These are phyloP conservation scores for Amblyopsis hoosieri DNA, from an alignment of 2,797 vertebrate species.

Conservation along the genomic window DNA sequence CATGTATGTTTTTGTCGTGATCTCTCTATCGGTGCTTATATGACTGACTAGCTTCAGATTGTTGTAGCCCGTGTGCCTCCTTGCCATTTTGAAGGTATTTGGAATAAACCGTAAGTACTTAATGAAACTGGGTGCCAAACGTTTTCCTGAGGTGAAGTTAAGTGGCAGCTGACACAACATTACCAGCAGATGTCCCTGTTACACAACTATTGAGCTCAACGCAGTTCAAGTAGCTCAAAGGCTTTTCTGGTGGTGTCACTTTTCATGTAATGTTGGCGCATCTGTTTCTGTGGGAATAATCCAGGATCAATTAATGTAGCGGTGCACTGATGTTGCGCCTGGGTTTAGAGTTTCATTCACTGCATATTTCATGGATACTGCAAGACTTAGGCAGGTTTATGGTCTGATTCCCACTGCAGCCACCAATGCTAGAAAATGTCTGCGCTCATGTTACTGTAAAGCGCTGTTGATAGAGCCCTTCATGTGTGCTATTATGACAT, in stretches of 20 bases:
- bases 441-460: no score
- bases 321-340: no score
- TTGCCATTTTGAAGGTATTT: constrained; percentile 47
- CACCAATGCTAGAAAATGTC: no score
- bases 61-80: constrained; percentile 59
- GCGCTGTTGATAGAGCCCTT: no score
- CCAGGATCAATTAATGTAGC: no score
- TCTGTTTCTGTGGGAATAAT: not conserved
- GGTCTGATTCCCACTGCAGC: no score
- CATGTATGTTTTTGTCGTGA: constrained; percentile 48
- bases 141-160: not conserved
- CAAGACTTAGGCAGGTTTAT: no score
- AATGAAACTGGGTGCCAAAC: constrained; percentile 13
- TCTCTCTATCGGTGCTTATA: constrained; percentile 58
- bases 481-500: no score
- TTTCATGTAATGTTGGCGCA: not conserved
- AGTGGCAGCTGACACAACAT: not conserved
- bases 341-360: no score
- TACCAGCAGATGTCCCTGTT: constrained; percentile 47
- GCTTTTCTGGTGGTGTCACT: no score
- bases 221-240: not conserved
- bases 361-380: no score
- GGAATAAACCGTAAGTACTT: constrained; percentile 56
- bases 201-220: not conserved
- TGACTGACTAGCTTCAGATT: constrained; percentile 40